These are phyloP conservation scores for Allolobophora icterica DNA, from an alignment of 2,888 invertebrate genomes.

Conservation along the genomic window DNA sequence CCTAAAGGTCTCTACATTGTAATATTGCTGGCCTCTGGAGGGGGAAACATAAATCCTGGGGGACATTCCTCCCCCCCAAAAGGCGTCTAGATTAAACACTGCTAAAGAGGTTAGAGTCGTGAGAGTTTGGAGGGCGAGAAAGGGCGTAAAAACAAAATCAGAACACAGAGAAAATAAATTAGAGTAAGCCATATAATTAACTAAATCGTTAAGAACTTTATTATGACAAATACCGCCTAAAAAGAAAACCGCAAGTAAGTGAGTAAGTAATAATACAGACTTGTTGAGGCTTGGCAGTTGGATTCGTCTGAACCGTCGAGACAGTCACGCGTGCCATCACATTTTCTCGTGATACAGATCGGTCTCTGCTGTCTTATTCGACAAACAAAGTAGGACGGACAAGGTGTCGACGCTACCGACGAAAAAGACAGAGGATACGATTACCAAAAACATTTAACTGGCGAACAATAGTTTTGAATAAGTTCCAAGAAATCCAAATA, in stretches of 20 bases:
- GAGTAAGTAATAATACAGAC: constrained; percentile 6
- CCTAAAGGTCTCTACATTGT: too few species aligned
- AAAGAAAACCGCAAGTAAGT: not conserved
- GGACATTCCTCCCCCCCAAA: too few species aligned
- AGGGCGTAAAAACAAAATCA: too few species aligned
- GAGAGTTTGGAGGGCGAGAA: too few species aligned
- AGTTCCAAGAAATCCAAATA: not conserved
- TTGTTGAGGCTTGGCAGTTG: not conserved
- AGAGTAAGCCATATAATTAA: not conserved
- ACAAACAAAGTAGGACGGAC: not conserved
- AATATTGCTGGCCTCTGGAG: too few species aligned
- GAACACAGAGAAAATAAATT: not conserved
- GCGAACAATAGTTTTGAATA: not conserved
- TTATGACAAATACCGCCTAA: too few species aligned
- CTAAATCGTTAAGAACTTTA: too few species aligned
- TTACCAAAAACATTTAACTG: not conserved
- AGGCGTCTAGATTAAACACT: too few species aligned
- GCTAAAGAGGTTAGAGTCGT: too few species aligned
- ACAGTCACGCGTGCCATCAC: not conserved
- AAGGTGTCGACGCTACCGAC: not conserved
- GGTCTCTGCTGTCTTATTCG: not conserved
- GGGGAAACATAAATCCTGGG: too few species aligned
- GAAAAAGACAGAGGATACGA: not conserved
- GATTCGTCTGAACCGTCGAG: not conserved
- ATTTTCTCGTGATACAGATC: constrained; percentile 6